Percentiles rank a stretch among this genome's conserved stretches.
Evolutionary conservation across 2,888 invertebrate species (phyloP).

Genomic region (Trissoscelio sp.): DNA sequence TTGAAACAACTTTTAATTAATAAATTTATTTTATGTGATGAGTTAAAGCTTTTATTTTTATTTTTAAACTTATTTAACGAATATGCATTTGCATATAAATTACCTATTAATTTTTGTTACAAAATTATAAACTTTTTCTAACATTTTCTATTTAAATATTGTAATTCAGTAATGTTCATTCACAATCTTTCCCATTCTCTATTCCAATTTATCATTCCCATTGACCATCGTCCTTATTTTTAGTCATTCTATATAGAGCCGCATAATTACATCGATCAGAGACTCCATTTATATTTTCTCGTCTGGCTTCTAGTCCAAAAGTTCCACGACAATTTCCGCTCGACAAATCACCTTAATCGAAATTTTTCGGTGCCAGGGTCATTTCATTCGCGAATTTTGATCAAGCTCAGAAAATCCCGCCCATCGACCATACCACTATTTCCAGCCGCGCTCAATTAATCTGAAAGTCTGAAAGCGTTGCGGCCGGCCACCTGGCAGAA

Average conservation of each 20-base stretch:
- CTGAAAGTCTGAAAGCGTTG: conserved; percentile 79
- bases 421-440: conserved; percentile 74
- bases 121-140: too few species aligned
- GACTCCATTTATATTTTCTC: background rate
- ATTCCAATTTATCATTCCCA: background rate
- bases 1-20: too few species aligned
- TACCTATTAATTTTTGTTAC: too few species aligned
- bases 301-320: too few species aligned
- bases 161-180: too few species aligned
- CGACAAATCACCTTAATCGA: conserved; percentile 11
- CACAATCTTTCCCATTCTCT: background rate
- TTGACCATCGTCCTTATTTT: background rate
- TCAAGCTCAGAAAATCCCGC: conserved; percentile 12
- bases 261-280: background rate
- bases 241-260: conserved; percentile 1
- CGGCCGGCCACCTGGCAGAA: conserved; percentile 79
- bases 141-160: too few species aligned
- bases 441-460: conserved; percentile 81
- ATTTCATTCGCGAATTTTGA: conserved; percentile 20
- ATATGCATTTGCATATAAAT: too few species aligned
- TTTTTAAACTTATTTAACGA: too few species aligned
- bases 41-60: too few species aligned
- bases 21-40: too few species aligned
- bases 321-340: conserved; percentile 23
- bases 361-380: conserved; percentile 39